A percentile compares a stretch with the other conserved stretches of the same genome.
These are phyloP conservation scores for Otus scops DNA, from an alignment of 2,797 vertebrate species.

Conservation along the genomic window DNA sequence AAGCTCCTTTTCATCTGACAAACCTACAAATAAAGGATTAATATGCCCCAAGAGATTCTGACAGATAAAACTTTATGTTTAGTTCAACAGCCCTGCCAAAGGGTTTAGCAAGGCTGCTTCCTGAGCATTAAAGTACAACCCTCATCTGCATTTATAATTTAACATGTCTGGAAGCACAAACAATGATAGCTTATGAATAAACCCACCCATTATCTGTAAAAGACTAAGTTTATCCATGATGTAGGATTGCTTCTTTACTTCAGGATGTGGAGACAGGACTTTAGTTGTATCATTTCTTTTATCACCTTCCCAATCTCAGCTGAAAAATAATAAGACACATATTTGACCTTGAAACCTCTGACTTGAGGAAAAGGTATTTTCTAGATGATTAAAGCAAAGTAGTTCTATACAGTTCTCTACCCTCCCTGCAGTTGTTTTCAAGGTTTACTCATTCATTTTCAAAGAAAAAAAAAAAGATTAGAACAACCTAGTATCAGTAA, in stretches of 20 bases:
- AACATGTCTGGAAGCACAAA: background rate
- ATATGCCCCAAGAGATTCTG: background rate
- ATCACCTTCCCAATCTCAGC: background rate
- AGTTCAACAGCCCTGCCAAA: background rate
- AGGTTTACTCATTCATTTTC: background rate
- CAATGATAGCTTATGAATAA: background rate
- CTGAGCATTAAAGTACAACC: background rate
- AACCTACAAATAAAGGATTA: slow-evolving; percentile 1
- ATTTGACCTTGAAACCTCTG: background rate
- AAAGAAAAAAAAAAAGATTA: background rate
- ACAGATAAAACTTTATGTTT: background rate
- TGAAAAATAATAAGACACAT: background rate
- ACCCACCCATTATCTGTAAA: background rate
- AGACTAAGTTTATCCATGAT: background rate
- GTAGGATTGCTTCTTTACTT: background rate
- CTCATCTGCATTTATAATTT: background rate
- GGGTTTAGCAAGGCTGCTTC: background rate
- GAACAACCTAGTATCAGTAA: background rate
- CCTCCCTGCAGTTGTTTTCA: background rate
- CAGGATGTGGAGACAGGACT: background rate
- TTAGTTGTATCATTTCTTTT: background rate
- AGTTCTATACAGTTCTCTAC: background rate
- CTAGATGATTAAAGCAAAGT: background rate
- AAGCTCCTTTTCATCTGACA: slow-evolving; percentile 2
- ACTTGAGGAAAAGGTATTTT: background rate